A percentile compares a stretch with the other conserved stretches of the same genome.
Conservation (phyloP, 1,140 invertebrate genomes). For the Mycetomoellerius zeteki region DNA sequence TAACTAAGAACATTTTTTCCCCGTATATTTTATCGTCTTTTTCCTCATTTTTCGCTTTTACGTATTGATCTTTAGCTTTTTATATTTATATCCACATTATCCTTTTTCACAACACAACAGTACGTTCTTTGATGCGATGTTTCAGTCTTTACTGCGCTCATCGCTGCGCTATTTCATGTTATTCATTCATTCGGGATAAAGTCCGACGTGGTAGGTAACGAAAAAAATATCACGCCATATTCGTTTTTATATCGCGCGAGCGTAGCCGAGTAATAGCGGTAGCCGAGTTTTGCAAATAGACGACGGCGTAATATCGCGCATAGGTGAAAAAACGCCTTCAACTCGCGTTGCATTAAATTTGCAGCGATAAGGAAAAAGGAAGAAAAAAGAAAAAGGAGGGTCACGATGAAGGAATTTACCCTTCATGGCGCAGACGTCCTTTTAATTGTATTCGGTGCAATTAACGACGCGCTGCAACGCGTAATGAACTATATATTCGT, state of each 20-base stretch:
- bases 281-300: conserved; percentile 46
- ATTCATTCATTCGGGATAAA: conserved; percentile 59
- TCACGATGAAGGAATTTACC: conserved; percentile 35
- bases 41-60: not conserved
- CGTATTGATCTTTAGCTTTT: conserved; percentile 20
- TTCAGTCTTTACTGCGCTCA: conserved; percentile 29
- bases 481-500: conserved; percentile 77
- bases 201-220: conserved; percentile 38
- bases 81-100: conserved; percentile 10
- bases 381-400: not conserved
- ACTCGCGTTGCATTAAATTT: conserved; percentile 39
- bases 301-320: conserved; percentile 47
- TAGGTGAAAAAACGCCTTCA: conserved; percentile 48
- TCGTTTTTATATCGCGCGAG: conserved; percentile 47
- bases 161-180: conserved; percentile 36
- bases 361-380: conserved; percentile 25
- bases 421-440: conserved; percentile 28
- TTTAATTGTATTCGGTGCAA: conserved; percentile 77
- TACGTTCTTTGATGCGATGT: conserved; percentile 42
- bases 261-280: conserved; percentile 44
- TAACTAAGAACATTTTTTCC: not conserved
- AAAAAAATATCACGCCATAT: conserved; percentile 34
- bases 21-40: not conserved
- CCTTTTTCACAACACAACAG: not conserved
- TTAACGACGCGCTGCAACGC: conserved; percentile 74